phyloP scores from a whole-genome alignment of 2,888 invertebrate species.

The Epinotia ramella region DNA sequence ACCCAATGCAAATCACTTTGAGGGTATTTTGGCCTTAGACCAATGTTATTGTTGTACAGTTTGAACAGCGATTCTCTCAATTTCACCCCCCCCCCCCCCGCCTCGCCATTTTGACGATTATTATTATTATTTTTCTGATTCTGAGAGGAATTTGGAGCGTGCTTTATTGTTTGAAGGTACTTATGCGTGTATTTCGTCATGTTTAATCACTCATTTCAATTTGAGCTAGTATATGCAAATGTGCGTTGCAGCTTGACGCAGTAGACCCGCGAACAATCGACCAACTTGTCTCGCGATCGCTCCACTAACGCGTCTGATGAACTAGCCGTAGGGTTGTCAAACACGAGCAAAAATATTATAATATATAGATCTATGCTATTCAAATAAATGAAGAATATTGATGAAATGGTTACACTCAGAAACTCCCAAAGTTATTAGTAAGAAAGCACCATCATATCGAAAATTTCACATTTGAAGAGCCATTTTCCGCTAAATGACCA shows the following conservation, averaged over 20 bases:
- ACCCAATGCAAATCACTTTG: constrained; percentile 27
- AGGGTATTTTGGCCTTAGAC: constrained; percentile 15
- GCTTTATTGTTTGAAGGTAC: background rate
- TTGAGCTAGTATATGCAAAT: constrained; percentile 36
- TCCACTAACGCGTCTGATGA: constrained; percentile 43
- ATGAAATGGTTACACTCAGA: too few relatives aligned
- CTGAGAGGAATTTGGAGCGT: background rate
- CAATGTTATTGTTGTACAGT: too few relatives aligned
- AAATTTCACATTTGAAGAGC: too few relatives aligned
- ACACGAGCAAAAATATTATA: background rate
- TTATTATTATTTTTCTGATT: too few relatives aligned
- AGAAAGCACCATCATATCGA: too few relatives aligned
- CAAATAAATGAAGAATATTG: too few relatives aligned
- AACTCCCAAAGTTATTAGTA: too few relatives aligned
- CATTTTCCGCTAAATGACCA: too few relatives aligned
- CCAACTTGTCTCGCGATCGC: constrained; percentile 44
- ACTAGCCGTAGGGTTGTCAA: constrained; percentile 34
- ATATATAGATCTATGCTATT: background rate
- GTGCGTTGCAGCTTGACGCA: constrained; percentile 23
- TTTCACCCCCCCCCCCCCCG: too few relatives aligned
- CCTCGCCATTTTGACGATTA: too few relatives aligned
- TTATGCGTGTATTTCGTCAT: constrained; percentile 16
- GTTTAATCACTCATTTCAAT: constrained; percentile 35
- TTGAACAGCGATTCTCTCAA: too few relatives aligned
- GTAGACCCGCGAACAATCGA: constrained; percentile 33